phyloP scores from a whole-genome alignment of 30 jellyfish, hydroid and myxozoan genomes.

The Hydractinia symbiolongicarpus region DNA sequence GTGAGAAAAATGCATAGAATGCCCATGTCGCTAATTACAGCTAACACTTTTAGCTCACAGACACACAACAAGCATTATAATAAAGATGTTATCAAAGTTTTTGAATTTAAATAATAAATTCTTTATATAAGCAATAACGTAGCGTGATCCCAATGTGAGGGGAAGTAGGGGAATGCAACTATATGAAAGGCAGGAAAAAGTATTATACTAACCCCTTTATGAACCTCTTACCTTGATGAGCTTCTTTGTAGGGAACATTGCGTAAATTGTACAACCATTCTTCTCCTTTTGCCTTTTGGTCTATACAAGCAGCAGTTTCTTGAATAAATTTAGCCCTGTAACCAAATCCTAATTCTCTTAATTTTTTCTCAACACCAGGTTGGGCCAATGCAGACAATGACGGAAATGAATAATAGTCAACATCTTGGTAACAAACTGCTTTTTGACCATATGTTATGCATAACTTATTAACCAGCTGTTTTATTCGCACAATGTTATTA shows the following conservation, averaged over 20 bases:
- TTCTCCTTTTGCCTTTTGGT: slow-evolving; percentile 13
- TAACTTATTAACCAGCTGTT: slow-evolving; percentile 71
- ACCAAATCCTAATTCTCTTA: slow-evolving; percentile 87
- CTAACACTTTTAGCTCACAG: no score
- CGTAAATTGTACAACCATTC: slow-evolving; percentile 58
- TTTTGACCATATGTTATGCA: slow-evolving; percentile 47
- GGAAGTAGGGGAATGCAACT: no score
- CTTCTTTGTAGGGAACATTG: slow-evolving; percentile 58
- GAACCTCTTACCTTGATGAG: slow-evolving; percentile 47
- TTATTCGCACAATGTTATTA: slow-evolving; percentile 65
- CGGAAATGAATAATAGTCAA: slow-evolving; percentile 56
- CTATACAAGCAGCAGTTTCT: slow-evolving; percentile 57
- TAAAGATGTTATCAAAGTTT: no score
- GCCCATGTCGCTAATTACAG: no score
- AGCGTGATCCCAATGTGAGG: no score
- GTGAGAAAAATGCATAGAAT: no score
- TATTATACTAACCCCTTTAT: no score
- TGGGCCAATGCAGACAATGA: slow-evolving; percentile 43
- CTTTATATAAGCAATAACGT: no score
- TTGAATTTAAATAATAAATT: no score
- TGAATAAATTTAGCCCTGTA: slow-evolving; percentile 86
- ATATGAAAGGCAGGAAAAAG: no score
- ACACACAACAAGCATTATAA: no score
- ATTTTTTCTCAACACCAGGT: slow-evolving; percentile 48
- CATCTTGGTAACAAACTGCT: slow-evolving; percentile 33